These are phyloP conservation scores for Dallia pectoralis DNA, from an alignment of 2,797 vertebrate species.

Conservation along the genomic window DNA sequence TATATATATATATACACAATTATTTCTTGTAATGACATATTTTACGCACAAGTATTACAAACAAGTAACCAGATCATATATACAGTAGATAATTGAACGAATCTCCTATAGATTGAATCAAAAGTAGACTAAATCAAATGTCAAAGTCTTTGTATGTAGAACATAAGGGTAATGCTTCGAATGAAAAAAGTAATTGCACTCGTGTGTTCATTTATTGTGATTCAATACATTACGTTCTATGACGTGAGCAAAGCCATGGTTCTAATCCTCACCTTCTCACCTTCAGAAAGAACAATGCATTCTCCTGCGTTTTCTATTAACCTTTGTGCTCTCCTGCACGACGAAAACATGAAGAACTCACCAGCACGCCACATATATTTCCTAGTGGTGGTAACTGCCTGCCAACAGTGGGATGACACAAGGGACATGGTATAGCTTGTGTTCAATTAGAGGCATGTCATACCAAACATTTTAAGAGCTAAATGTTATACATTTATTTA, in stretches of 20 bases:
- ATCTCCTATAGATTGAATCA: neutral
- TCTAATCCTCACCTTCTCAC: slow-evolving; percentile 62
- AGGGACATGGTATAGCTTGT: neutral
- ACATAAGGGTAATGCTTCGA: neutral
- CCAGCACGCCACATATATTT: slow-evolving; percentile 73
- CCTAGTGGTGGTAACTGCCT: slow-evolving; percentile 56
- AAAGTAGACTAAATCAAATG: neutral
- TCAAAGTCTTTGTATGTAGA: neutral
- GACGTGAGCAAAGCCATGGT: slow-evolving; percentile 53
- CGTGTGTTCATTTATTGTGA: slow-evolving; percentile 50
- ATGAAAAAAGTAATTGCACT: slow-evolving; percentile 42
- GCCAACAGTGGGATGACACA: slow-evolving; percentile 56
- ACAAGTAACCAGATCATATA: neutral
- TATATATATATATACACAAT: neutral
- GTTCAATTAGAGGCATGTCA: neutral
- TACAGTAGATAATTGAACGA: neutral
- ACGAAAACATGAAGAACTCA: slow-evolving; percentile 67
- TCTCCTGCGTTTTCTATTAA: slow-evolving; percentile 73
- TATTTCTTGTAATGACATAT: neutral
- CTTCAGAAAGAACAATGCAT: slow-evolving; percentile 67
- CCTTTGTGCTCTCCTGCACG: slow-evolving; percentile 61
- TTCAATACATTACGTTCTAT: slow-evolving; percentile 44
- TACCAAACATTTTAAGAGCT: slow-evolving; percentile 6
- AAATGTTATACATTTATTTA: slow-evolving; percentile 6
- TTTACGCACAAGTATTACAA: neutral